phyloP scores from a whole-genome alignment of 2,113 vertebrate genomes.

The Syngnathoides biaculeatus region DNA sequence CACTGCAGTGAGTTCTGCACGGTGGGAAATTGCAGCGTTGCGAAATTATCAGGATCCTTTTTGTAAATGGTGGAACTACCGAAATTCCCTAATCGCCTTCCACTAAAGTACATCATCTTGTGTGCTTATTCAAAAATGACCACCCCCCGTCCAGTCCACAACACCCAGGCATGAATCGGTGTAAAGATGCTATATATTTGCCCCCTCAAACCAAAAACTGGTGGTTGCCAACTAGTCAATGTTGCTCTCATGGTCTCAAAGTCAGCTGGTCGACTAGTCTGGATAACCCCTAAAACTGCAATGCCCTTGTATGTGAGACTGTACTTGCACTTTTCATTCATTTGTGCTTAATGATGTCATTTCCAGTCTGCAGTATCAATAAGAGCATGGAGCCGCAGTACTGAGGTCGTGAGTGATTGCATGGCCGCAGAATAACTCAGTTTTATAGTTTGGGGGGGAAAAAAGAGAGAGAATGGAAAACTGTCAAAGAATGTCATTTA shows the following conservation, averaged over 20 bases:
- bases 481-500: neutral
- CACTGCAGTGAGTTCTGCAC: no score
- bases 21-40: no score
- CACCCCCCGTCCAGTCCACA: no score
- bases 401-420: slow-evolving; percentile 1
- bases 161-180: no score
- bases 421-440: neutral
- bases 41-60: no score
- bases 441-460: neutral
- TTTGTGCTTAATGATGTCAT: neutral
- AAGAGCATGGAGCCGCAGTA: neutral
- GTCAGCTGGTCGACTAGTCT: neutral
- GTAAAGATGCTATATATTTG: no score
- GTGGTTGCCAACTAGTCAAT: no score
- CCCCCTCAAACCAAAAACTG: no score
- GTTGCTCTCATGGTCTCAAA: neutral
- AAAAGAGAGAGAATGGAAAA: neutral
- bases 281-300: neutral
- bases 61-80: no score
- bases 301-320: neutral
- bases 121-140: no score
- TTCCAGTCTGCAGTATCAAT: neutral
- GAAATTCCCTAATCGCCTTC: no score
- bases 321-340: neutral
- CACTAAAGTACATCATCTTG: no score